These are phyloP conservation scores for Notothenia rossii DNA, from an alignment of 2,113 vertebrate species.

Conservation along the genomic window DNA sequence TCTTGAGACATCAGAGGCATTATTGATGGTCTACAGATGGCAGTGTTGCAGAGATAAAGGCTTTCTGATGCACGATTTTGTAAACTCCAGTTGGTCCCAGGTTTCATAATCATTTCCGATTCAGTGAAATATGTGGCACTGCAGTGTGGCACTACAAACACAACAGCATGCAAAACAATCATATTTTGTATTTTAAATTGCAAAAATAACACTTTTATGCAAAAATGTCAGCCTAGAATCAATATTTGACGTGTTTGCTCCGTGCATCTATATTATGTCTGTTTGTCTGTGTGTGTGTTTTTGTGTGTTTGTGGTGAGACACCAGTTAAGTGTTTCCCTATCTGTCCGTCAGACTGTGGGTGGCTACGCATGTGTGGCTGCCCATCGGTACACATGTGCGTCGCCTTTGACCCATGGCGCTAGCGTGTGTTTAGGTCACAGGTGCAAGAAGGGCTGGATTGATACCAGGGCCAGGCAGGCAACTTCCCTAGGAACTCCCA, in stretches of 20 bases:
- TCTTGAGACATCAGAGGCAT: slow-evolving; percentile 10
- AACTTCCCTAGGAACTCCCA: neutral
- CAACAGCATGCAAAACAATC: neutral
- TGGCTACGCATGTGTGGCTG: slow-evolving; percentile 59
- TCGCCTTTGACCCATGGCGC: slow-evolving; percentile 24
- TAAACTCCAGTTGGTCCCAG: slow-evolving; percentile 19
- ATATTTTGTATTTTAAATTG: neutral
- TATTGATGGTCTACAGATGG: slow-evolving; percentile 63
- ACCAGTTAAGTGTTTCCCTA: slow-evolving; percentile 74
- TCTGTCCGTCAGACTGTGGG: slow-evolving; percentile 77
- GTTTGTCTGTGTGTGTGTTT: slow-evolving; percentile 62
- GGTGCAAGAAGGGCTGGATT: slow-evolving; percentile 4
- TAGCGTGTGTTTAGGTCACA: slow-evolving; percentile 19
- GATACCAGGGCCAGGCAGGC: neutral
- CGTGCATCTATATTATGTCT: neutral
- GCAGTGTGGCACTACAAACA: neutral
- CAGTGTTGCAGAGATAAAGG: slow-evolving; percentile 58
- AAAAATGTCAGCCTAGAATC: fast-evolving
- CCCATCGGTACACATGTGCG: slow-evolving; percentile 17
- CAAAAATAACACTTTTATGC: neutral
- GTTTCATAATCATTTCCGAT: slow-evolving; percentile 13
- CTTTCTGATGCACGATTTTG: neutral
- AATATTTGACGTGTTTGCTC: neutral
- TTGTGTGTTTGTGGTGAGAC: slow-evolving; percentile 78
- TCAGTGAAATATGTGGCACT: neutral